Evolutionary conservation across 2,113 vertebrate genomes (phyloP).

Genomic region (Perognathus longimembris): DNA sequence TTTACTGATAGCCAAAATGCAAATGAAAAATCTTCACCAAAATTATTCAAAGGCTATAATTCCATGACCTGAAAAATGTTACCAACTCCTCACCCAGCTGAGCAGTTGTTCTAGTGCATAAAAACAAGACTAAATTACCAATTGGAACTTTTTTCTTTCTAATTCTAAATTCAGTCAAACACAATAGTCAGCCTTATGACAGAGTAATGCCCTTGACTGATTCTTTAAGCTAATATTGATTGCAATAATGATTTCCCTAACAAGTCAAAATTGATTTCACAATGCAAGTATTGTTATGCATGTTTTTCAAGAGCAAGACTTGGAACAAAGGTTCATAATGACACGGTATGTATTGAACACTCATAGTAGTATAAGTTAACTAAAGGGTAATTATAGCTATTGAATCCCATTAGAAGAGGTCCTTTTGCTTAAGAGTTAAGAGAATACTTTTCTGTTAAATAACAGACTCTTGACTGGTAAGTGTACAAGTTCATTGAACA

Average conservation of each 20-base stretch:
- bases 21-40: constrained; percentile 36
- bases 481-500: neutral
- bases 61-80: constrained; percentile 12
- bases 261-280: constrained; percentile 45
- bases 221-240: constrained; percentile 53
- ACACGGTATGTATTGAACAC: constrained; percentile 8
- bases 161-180: constrained; percentile 52
- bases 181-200: constrained; percentile 7
- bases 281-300: neutral
- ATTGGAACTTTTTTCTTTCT: neutral
- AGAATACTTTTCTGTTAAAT: constrained; percentile 27
- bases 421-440: constrained; percentile 26
- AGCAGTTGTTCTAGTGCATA: neutral
- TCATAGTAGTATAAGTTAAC: constrained; percentile 19
- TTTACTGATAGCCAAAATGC: constrained; percentile 28
- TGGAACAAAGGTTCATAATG: constrained; percentile 38
- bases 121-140: constrained; percentile 37
- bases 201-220: constrained; percentile 9
- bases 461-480: neutral
- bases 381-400: constrained; percentile 33
- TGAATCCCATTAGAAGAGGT: neutral
- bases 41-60: constrained; percentile 29
- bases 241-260: constrained; percentile 58
- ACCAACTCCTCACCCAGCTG: neutral
- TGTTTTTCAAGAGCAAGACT: constrained; percentile 44